Conservation (phyloP, 64 coral and sea anemone species). For the Porites lutea region DNA sequence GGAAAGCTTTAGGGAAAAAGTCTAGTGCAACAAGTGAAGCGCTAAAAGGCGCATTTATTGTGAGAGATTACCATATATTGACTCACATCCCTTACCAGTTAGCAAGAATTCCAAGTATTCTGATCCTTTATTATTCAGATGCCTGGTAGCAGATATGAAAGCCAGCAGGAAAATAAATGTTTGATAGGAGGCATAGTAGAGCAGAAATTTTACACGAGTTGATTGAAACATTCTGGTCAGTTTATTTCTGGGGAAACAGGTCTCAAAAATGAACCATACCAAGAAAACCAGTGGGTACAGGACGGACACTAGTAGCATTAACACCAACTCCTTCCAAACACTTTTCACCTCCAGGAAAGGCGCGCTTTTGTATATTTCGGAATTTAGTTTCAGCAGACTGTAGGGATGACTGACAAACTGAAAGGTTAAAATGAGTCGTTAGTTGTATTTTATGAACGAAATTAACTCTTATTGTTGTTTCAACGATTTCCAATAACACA, state of each 20-base stretch:
- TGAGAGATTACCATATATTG: too few species aligned
- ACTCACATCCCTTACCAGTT: background rate
- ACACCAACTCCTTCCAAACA: background rate
- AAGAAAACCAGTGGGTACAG: conserved; percentile 1
- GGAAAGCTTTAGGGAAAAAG: too few species aligned
- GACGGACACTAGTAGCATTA: background rate
- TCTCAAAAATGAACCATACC: background rate
- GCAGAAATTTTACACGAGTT: conserved; percentile 8
- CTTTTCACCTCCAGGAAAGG: conserved; percentile 14
- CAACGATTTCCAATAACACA: too few species aligned
- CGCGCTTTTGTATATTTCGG: conserved; percentile 25
- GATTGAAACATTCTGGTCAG: conserved; percentile 9
- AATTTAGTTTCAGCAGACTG: conserved; percentile 24
- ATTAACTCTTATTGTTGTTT: too few species aligned
- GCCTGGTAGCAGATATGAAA: background rate
- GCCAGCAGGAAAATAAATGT: conserved; percentile 1
- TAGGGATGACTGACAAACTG: conserved; percentile 54
- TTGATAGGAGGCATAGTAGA: background rate
- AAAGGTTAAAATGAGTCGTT: background rate
- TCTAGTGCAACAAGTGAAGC: too few species aligned
- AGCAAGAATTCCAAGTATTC: background rate
- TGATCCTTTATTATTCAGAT: too few species aligned
- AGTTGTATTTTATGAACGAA: background rate
- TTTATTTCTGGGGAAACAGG: background rate
- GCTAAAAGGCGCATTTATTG: too few species aligned